A percentile compares a stretch with the other conserved stretches of the same genome.
phyloP scores from a whole-genome alignment of 1,140 invertebrate genomes.

The Drosophila athabasca region DNA sequence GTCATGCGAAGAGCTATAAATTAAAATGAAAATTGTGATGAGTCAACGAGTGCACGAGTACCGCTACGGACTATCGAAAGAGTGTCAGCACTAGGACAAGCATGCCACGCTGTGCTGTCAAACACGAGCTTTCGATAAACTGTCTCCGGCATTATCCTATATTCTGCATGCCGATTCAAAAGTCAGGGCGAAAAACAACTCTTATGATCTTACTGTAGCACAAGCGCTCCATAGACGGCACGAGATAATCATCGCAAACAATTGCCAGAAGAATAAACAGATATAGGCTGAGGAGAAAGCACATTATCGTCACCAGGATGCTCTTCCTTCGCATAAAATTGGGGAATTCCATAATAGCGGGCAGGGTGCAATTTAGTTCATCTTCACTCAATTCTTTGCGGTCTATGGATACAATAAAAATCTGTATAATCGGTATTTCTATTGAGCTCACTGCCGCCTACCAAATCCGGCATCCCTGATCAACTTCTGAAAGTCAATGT shows the following conservation, averaged over 20 bases:
- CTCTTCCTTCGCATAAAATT: slow-evolving; percentile 88
- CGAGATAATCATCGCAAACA: slow-evolving; percentile 94
- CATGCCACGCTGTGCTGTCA: no score
- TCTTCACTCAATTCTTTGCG: background rate
- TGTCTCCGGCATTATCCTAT: no score
- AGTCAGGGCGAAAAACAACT: no score
- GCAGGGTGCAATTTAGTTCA: slow-evolving; percentile 86
- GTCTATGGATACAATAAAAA: background rate
- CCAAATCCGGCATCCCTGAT: slow-evolving; percentile 15
- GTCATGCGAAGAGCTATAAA: slow-evolving; percentile 88
- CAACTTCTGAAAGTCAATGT: background rate
- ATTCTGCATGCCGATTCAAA: no score
- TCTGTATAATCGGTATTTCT: background rate
- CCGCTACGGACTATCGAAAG: no score
- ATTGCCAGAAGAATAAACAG: slow-evolving; percentile 91
- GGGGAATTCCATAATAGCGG: slow-evolving; percentile 92
- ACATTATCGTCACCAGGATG: slow-evolving; percentile 88
- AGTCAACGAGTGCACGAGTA: no score
- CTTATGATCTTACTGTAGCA: slow-evolving; percentile 88
- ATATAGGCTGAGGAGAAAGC: slow-evolving; percentile 90
- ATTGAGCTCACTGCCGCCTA: background rate
- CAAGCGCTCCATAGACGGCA: slow-evolving; percentile 92
- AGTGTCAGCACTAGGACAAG: no score
- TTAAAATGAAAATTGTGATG: background rate
- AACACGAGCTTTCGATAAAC: no score